Evolutionary conservation across 1,140 invertebrate species (phyloP).

Genomic region (Lineus longissimus): DNA sequence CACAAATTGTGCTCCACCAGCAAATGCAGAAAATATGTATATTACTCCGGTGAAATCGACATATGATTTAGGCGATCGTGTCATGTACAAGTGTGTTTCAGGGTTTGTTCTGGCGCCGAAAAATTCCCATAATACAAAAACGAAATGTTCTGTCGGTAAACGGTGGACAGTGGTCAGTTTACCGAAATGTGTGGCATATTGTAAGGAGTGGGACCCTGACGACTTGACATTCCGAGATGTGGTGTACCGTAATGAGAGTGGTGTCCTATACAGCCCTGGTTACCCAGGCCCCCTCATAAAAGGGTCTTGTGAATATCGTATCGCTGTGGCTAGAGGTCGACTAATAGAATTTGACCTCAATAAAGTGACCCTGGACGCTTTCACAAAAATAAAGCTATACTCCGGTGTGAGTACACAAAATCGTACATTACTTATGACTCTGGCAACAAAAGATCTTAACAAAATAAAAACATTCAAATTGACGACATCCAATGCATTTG

Average conservation of each 20-base stretch:
- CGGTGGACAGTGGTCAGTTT: too few species aligned
- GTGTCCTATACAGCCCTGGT: background rate
- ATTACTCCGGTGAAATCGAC: background rate
- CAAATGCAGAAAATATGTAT: background rate
- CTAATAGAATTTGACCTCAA: background rate
- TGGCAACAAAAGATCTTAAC: too few species aligned
- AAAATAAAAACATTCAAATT: too few species aligned
- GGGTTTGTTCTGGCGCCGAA: background rate
- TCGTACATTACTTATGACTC: background rate
- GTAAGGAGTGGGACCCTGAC: conserved; percentile 1
- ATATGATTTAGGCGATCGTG: background rate
- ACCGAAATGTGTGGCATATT: background rate
- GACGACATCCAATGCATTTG: too few species aligned
- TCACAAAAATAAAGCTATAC: background rate
- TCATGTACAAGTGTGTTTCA: conserved; percentile 3
- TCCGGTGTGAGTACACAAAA: background rate
- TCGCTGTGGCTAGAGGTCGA: background rate
- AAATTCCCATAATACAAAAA: background rate
- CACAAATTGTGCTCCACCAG: background rate
- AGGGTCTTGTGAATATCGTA: conserved; percentile 1
- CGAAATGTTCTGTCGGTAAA: too few species aligned
- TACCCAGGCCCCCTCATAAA: background rate
- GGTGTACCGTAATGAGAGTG: background rate
- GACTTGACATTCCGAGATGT: background rate
- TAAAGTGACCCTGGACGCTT: background rate